Conservation (phyloP, 1,140 invertebrate genomes). For the Pissodes strobi region DNA sequence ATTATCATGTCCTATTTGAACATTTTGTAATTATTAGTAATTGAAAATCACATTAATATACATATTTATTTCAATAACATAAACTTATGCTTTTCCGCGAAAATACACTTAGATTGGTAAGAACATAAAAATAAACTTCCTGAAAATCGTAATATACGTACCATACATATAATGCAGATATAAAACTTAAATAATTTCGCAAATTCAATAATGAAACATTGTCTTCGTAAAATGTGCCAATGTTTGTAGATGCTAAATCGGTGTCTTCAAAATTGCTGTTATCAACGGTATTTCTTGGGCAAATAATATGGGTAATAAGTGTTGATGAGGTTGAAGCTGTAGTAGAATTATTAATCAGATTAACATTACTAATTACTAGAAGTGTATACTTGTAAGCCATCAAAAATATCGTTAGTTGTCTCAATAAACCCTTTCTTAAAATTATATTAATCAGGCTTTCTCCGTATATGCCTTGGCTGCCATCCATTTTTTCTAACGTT, state of each 20-base stretch:
- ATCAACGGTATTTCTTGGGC: neutral
- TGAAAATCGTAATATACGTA: too few species aligned
- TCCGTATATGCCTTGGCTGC: neutral
- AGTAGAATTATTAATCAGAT: neutral
- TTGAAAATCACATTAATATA: too few species aligned
- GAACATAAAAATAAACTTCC: too few species aligned
- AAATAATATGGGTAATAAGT: neutral
- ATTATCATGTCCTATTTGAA: too few species aligned
- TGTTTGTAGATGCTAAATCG: neutral
- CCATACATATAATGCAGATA: too few species aligned
- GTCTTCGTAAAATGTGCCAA: neutral
- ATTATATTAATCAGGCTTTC: conserved; percentile 5
- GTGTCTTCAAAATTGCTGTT: neutral
- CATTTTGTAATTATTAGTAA: too few species aligned
- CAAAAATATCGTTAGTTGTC: neutral
- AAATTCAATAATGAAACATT: neutral
- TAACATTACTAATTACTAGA: too few species aligned
- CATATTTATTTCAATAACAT: too few species aligned
- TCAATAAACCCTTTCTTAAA: neutral
- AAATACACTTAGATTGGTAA: too few species aligned
- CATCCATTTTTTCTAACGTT: conserved; percentile 10
- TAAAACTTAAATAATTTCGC: neutral
- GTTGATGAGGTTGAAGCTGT: neutral
- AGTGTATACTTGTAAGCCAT: neutral
- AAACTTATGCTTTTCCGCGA: too few species aligned